Conservation (phyloP, 1,140 invertebrate genomes). For the Plodia interpunctella region DNA sequence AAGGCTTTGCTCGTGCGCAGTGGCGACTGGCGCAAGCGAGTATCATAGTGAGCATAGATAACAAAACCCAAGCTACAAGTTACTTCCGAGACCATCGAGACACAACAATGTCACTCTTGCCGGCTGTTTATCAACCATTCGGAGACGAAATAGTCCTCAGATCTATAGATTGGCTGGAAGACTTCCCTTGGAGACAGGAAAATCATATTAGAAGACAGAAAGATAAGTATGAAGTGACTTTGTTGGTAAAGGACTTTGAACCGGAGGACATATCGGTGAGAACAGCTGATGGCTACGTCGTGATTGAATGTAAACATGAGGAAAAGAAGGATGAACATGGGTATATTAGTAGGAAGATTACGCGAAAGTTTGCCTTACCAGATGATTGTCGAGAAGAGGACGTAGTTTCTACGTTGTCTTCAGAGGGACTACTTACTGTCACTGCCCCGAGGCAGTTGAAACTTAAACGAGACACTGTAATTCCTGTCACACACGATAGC, state of each 20-base stretch:
- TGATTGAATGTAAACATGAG: slow-evolving; percentile 90
- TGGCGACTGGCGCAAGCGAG: background rate
- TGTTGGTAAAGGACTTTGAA: slow-evolving; percentile 90
- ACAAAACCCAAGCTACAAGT: background rate
- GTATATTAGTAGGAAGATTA: slow-evolving; percentile 84
- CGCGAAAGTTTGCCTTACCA: slow-evolving; percentile 74
- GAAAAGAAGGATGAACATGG: slow-evolving; percentile 87
- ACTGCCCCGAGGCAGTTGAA: slow-evolving; percentile 34
- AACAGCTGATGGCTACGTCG: slow-evolving; percentile 84
- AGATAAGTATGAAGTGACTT: slow-evolving; percentile 78
- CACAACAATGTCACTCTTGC: slow-evolving; percentile 37
- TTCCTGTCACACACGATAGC: slow-evolving; percentile 45
- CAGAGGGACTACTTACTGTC: slow-evolving; percentile 44
- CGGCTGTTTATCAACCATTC: slow-evolving; percentile 31
- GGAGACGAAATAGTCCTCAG: slow-evolving; percentile 52
- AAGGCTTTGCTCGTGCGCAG: background rate
- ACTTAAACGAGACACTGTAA: slow-evolving; percentile 38
- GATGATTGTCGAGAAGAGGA: slow-evolving; percentile 37
- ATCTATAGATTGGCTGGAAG: slow-evolving; percentile 60
- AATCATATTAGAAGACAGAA: slow-evolving; percentile 36
- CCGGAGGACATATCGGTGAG: slow-evolving; percentile 92
- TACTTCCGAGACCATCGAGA: background rate
- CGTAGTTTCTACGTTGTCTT: slow-evolving; percentile 41
- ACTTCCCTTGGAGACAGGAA: slow-evolving; percentile 54
- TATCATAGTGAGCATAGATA: no score